Percentiles rank a stretch among this genome's conserved stretches.
These are phyloP conservation scores for Nanorana parkeri DNA, from an alignment of 2,113 vertebrate species.

Conservation along the genomic window DNA sequence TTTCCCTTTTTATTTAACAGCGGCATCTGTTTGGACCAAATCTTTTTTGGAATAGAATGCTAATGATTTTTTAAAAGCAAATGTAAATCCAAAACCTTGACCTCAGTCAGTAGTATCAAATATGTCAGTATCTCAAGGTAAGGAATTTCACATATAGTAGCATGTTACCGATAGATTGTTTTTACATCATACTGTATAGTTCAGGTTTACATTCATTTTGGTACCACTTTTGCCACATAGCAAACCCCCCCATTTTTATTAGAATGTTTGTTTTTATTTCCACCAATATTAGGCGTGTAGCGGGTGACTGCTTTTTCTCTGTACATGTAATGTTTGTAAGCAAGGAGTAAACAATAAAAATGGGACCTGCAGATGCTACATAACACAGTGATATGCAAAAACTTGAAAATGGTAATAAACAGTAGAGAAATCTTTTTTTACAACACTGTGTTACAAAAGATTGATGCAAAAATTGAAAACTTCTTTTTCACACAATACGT, in stretches of 20 bases:
- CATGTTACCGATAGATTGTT: too few species aligned
- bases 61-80: too few species aligned
- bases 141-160: too few species aligned
- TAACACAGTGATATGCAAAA: constrained; percentile 12
- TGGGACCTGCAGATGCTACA: background rate
- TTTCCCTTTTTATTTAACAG: too few species aligned
- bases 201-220: too few species aligned
- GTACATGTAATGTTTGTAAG: background rate
- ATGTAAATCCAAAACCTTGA: too few species aligned
- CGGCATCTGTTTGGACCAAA: too few species aligned
- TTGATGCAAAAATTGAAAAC: constrained; percentile 8
- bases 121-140: too few species aligned
- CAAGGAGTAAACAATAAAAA: background rate
- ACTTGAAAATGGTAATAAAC: constrained; percentile 25
- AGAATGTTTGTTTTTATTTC: background rate
- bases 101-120: too few species aligned
- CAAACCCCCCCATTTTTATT: background rate
- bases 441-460: constrained; percentile 32
- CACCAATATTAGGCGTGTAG: background rate
- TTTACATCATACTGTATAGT: too few species aligned
- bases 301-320: background rate
- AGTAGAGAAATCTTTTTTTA: constrained; percentile 27
- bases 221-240: background rate
- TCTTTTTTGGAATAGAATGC: too few species aligned
- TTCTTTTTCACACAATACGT: constrained; percentile 3